phyloP scores from a whole-genome alignment of 2,888 invertebrate genomes.

The Amphiduros pacificus region DNA sequence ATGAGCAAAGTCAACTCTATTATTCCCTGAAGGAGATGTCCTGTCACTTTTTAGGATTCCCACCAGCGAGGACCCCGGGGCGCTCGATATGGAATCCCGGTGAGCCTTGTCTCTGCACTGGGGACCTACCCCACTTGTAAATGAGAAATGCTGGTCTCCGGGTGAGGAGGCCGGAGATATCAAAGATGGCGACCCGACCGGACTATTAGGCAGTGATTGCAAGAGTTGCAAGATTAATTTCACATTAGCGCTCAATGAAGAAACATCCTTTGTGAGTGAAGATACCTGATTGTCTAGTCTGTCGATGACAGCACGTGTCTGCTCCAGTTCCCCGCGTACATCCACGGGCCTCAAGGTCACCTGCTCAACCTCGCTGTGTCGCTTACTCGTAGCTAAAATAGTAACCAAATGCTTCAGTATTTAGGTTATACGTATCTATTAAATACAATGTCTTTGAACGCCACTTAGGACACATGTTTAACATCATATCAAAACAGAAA shows the following conservation, averaged over 20 bases:
- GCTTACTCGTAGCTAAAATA: too few relatives aligned
- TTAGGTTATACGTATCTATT: too few relatives aligned
- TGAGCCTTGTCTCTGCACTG: background rate
- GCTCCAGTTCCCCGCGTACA: slow-evolving; percentile 14
- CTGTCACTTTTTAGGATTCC: slow-evolving; percentile 9
- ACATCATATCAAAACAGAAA: too few relatives aligned
- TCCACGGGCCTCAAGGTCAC: too few relatives aligned
- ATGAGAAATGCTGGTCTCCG: background rate
- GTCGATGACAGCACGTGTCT: slow-evolving; percentile 11
- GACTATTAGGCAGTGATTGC: slow-evolving; percentile 7
- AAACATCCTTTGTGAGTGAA: slow-evolving; percentile 9
- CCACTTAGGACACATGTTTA: too few relatives aligned
- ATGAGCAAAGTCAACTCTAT: background rate
- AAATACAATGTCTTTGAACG: too few relatives aligned
- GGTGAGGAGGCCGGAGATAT: slow-evolving; percentile 4
- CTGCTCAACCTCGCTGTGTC: too few relatives aligned
- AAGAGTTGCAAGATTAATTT: slow-evolving; percentile 13
- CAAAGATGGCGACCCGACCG: background rate
- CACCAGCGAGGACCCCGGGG: slow-evolving; percentile 8
- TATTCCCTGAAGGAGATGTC: background rate
- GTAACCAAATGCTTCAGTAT: too few relatives aligned
- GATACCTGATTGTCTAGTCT: slow-evolving; percentile 16
- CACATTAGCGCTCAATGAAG: slow-evolving; percentile 8
- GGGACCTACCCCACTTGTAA: slow-evolving; percentile 3
- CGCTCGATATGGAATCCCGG: slow-evolving; percentile 14